Base-by-base conservation (phyloP, 2,888 invertebrate genomes). In the Anodontia alba region DNA sequence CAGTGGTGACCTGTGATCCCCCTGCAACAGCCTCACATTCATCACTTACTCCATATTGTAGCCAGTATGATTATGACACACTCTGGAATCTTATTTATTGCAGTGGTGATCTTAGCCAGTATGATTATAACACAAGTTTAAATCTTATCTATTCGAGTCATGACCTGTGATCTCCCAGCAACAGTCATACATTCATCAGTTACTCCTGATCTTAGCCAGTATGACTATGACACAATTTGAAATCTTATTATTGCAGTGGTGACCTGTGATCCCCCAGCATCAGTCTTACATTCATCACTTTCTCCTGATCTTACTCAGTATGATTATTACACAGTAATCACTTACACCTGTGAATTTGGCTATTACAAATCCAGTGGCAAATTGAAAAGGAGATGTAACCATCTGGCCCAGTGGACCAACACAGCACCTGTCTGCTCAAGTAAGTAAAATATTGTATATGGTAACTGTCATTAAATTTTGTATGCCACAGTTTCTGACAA, bases 221-320 rank as follows among this genome's bases (percentile, higher is more conserved):
- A 81, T 46, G 66, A 78, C 26, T 78, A 78, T 36, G 43, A 54
- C 29, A 38, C 42, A 12, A 67, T 42, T 5, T n/a, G n/a, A n/a
- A n/a, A n/a, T n/a, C n/a, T n/a, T n/a, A n/a, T n/a, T 38, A 20
- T 80, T 78, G 20, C 57, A 84, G 84, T 81, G 70, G 69, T 80
- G 26, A 71, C 54, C 0, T 84, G 84, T 69, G 67, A 57, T 23
- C 66, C 67, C n/a, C 84, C 81, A 33, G 43, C 66, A 5, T n/a
- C 51, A 12, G 76, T 73, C 2, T 23, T 26, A 20, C 49, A 73
- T 36, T 62, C 67, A 10, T 62, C 76, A 17, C 57, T 69, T 43
- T 12, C 2, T 3, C 78, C 73, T 0, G 57, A 54, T 5, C 46
- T 66, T 26, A 17, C 54, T 17, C 31, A 49, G 12, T 68, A 81